Conservation (phyloP, 1,140 invertebrate genomes). For the Dendrolimus kikuchii region DNA sequence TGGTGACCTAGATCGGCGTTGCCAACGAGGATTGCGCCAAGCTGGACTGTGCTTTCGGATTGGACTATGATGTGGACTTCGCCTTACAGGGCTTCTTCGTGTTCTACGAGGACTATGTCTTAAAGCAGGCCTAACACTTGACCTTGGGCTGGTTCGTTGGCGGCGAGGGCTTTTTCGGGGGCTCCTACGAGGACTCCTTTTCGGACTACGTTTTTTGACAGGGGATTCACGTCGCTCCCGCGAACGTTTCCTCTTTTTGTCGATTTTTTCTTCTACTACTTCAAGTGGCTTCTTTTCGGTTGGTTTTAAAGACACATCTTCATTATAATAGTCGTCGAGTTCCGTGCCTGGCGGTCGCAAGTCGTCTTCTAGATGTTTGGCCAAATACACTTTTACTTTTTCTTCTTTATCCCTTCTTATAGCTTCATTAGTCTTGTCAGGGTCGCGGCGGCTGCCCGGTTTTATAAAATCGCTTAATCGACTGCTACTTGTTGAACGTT, state of each 20-base stretch:
- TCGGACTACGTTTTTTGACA: neutral
- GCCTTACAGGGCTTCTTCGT: slow-evolving; percentile 9
- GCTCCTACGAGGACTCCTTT: slow-evolving; percentile 4
- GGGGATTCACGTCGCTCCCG: neutral
- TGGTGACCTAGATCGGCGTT: slow-evolving; percentile 10
- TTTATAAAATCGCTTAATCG: slow-evolving; percentile 42
- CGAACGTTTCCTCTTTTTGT: neutral
- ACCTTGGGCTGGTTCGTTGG: slow-evolving; percentile 3
- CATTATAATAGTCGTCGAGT: slow-evolving; percentile 49
- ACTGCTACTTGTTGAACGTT: slow-evolving; percentile 9
- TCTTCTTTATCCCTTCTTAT: slow-evolving; percentile 58
- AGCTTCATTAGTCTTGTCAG: slow-evolving; percentile 55
- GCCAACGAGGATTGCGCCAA: slow-evolving; percentile 11
- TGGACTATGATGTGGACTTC: slow-evolving; percentile 17
- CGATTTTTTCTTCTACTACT: slow-evolving; percentile 3
- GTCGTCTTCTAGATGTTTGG: slow-evolving; percentile 49
- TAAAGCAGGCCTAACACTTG: slow-evolving; percentile 1
- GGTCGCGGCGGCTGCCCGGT: slow-evolving; percentile 55
- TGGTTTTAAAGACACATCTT: slow-evolving; percentile 12
- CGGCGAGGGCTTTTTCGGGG: slow-evolving; percentile 13
- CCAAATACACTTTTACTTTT: slow-evolving; percentile 55
- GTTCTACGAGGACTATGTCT: slow-evolving; percentile 12
- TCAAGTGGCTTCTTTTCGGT: neutral
- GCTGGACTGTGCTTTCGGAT: slow-evolving; percentile 14
- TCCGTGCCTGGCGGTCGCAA: slow-evolving; percentile 58